A percentile compares a stretch with the other conserved stretches of the same genome.
Conservation (phyloP, 2,797 vertebrate species). For the Galaxias olidus region DNA sequence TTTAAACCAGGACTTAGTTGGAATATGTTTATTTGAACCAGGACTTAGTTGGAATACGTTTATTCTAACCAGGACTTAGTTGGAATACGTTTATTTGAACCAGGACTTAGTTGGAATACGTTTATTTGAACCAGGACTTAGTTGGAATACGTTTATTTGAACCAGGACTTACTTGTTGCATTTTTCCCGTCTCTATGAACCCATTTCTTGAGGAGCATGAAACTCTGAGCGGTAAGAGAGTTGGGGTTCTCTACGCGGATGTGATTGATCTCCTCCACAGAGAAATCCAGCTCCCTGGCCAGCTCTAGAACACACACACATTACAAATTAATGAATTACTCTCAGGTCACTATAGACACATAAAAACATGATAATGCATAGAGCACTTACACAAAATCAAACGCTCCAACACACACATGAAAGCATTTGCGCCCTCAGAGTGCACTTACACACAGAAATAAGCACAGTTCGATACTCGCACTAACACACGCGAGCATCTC, state of each 20-base stretch:
- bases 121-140: no score
- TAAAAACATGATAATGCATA: background rate
- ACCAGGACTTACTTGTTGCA: conserved; percentile 92
- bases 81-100: no score
- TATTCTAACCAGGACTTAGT: no score
- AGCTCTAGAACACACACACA: conserved; percentile 78
- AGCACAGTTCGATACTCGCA: no score
- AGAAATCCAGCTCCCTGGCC: conserved; percentile 98
- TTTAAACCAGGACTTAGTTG: no score
- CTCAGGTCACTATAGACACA: background rate
- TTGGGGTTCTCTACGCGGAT: conserved; percentile 98
- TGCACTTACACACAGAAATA: background rate
- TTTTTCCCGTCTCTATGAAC: conserved; percentile 98
- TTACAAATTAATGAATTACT: background rate
- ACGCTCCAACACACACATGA: background rate
- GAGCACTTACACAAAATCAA: background rate
- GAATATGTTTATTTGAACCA: no score
- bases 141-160: no score
- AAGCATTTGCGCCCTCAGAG: no score
- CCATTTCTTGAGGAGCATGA: conserved; percentile 99
- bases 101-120: no score
- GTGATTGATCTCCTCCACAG: conserved; percentile 98
- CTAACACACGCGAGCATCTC: conserved; percentile 53
- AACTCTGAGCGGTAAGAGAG: conserved; percentile 97
- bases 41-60: no score